These are phyloP conservation scores for Jaculus jaculus DNA, from an alignment of 2,113 vertebrate genomes.

Conservation along the genomic window DNA sequence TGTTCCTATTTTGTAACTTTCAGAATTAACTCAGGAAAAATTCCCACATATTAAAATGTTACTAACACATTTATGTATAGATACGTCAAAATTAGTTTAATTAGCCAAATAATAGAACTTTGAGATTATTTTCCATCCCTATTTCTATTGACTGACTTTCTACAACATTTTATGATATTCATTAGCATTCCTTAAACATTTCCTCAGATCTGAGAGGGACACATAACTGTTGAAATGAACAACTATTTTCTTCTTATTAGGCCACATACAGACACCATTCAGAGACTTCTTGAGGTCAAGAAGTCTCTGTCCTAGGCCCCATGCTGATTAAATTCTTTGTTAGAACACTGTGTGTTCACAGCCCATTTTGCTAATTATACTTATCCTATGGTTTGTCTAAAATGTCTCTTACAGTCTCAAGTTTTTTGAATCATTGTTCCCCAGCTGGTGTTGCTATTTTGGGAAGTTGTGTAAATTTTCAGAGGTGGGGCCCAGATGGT, in stretches of 20 bases:
- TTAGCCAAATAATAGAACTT: background rate
- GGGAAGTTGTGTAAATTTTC: background rate
- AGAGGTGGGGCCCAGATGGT: background rate
- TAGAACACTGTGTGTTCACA: background rate
- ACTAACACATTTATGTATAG: background rate
- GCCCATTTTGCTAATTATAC: background rate
- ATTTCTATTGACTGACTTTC: background rate
- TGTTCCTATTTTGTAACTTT: background rate
- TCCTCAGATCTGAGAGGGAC: background rate
- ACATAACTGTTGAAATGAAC: background rate
- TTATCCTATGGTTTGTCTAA: background rate
- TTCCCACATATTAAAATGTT: background rate
- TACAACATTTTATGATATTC: background rate
- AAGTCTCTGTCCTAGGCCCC: background rate
- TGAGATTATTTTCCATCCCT: background rate
- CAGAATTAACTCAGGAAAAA: slow-evolving; percentile 31
- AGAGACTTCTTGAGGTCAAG: background rate
- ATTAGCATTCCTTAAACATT: background rate
- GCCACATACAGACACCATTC: background rate
- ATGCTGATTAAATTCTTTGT: background rate
- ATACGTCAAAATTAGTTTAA: background rate
- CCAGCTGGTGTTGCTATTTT: background rate
- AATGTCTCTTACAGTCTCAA: background rate
- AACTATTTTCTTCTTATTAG: background rate
- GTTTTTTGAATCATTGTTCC: background rate